Conservation (phyloP, 2,797 vertebrate genomes). For the Alosa sapidissima region DNA sequence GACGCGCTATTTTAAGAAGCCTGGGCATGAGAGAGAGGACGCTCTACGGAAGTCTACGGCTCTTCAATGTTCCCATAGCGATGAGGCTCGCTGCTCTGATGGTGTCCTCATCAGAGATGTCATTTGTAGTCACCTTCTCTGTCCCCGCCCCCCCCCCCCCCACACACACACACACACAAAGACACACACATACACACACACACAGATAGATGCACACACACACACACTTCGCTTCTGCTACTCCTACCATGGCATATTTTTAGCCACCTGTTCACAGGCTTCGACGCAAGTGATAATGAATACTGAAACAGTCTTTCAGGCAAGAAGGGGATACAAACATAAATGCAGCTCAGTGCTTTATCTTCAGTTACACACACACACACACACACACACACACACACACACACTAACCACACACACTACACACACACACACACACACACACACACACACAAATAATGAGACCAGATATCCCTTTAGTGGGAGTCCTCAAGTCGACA, state of each 20-base stretch:
- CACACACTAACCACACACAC: background rate
- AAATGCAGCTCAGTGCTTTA: background rate
- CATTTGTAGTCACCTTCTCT: constrained; percentile 13
- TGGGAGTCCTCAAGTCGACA: background rate
- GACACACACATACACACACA: no score
- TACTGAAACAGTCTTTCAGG: background rate
- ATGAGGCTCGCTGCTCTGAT: constrained; percentile 5
- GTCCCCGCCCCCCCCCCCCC: background rate
- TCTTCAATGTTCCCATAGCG: background rate
- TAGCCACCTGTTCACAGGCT: constrained; percentile 6
- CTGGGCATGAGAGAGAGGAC: background rate
- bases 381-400: no score
- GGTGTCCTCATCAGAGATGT: constrained; percentile 17
- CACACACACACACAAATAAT: background rate
- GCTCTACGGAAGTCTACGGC: background rate
- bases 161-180: no score
- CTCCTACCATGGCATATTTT: background rate
- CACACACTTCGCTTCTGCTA: background rate
- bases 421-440: background rate
- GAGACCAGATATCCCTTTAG: background rate
- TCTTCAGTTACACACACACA: background rate
- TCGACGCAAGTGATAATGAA: background rate
- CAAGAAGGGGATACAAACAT: background rate
- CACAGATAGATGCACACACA: no score
- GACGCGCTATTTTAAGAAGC: background rate